Percentiles rank a stretch among this genome's conserved stretches.
phyloP scores from a whole-genome alignment of 2,888 invertebrate species.

The Sepiola atlantica region DNA sequence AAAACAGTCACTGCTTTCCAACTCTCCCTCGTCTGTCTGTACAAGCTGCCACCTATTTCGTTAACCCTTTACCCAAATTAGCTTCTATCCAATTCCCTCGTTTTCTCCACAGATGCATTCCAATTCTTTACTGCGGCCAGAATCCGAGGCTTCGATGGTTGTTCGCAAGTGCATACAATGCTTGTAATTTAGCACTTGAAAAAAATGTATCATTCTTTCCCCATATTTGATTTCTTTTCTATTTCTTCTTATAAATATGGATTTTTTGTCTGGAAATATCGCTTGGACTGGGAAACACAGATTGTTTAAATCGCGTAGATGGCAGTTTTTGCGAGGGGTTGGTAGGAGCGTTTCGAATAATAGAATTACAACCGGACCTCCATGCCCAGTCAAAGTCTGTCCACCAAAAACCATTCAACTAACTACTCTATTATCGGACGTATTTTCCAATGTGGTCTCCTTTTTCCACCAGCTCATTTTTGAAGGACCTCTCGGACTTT shows the following conservation, averaged over 20 bases:
- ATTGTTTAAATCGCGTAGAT: background rate
- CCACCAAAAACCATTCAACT: background rate
- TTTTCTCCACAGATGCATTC: background rate
- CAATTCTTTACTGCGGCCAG: background rate
- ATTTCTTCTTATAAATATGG: background rate
- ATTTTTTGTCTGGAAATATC: background rate
- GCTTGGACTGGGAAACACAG: background rate
- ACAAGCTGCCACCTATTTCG: background rate
- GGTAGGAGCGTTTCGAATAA: background rate
- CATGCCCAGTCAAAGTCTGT: background rate
- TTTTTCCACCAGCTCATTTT: background rate
- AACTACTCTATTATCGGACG: background rate
- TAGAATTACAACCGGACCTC: background rate
- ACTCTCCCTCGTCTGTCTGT: background rate
- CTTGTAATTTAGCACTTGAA: too few species aligned
- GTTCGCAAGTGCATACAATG: too few species aligned
- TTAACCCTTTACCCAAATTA: background rate
- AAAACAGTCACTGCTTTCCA: background rate
- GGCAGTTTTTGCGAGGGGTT: background rate
- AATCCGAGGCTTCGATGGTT: background rate
- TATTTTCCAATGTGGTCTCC: background rate
- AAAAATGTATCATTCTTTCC: background rate
- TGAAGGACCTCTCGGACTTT: background rate
- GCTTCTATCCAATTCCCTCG: background rate
- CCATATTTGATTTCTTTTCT: background rate